phyloP scores from a whole-genome alignment of 2,797 vertebrate species.

The Halcyon smyrnensis region DNA sequence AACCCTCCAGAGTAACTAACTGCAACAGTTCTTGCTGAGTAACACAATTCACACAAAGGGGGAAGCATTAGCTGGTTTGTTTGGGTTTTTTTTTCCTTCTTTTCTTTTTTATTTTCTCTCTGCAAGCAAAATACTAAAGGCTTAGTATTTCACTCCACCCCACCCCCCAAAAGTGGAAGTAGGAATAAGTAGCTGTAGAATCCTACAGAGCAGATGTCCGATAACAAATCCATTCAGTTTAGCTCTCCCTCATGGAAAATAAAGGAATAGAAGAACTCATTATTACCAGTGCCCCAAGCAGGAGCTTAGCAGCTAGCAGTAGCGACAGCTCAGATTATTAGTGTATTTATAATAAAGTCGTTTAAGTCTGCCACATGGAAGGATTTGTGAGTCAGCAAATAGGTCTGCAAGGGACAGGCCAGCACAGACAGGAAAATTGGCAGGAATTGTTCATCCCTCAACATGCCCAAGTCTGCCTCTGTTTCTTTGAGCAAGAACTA shows the following conservation, averaged over 20 bases:
- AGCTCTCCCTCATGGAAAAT: conserved; percentile 31
- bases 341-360: conserved; percentile 67
- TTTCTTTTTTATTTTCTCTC: neutral
- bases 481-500: neutral
- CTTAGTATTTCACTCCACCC: neutral
- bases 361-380: conserved; percentile 42
- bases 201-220: neutral
- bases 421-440: neutral
- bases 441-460: neutral
- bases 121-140: neutral
- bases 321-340: conserved; percentile 55
- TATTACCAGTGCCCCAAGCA: conserved; percentile 8
- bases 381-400: conserved; percentile 68
- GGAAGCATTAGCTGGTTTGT: neutral
- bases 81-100: neutral
- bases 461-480: neutral
- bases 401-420: neutral
- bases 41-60: neutral
- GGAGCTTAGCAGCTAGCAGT: conserved; percentile 22
- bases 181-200: conserved; percentile 21
- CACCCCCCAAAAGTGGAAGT: neutral
- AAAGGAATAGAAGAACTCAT: neutral
- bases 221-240: conserved; percentile 21
- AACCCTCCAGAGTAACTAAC: neutral
- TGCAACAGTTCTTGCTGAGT: neutral